phyloP scores from a whole-genome alignment of 2,113 vertebrate genomes.

The Silurus meridionalis region DNA sequence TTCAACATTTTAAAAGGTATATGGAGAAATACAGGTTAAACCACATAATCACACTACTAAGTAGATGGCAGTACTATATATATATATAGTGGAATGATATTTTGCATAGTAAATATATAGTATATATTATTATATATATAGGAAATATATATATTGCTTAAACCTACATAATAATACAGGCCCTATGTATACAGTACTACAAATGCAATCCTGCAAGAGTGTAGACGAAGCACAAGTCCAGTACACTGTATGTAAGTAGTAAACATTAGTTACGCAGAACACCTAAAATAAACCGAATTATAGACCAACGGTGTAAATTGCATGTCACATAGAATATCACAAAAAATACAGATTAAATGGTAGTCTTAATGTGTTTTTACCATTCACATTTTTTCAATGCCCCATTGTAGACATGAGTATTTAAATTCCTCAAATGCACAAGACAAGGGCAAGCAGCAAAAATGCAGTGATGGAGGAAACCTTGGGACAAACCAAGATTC shows the following conservation, averaged over 20 bases:
- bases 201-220: neutral
- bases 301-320: neutral
- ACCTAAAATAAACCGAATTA: neutral
- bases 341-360: neutral
- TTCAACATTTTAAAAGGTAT: neutral
- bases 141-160: too few species aligned
- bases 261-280: neutral
- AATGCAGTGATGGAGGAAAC: neutral
- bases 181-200: neutral
- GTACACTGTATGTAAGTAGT: neutral
- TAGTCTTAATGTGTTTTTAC: neutral
- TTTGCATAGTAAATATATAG: too few species aligned
- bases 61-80: neutral
- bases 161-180: neutral
- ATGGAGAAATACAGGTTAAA: neutral
- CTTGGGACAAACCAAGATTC: neutral
- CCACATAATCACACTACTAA: neutral
- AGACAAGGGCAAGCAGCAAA: neutral
- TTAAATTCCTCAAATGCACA: neutral
- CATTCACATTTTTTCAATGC: neutral
- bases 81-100: neutral
- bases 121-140: too few species aligned
- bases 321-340: neutral
- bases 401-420: neutral
- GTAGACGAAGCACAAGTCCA: neutral